Evolutionary conservation across 2,113 vertebrate species (phyloP).

Genomic region (Cottus gobio): DNA sequence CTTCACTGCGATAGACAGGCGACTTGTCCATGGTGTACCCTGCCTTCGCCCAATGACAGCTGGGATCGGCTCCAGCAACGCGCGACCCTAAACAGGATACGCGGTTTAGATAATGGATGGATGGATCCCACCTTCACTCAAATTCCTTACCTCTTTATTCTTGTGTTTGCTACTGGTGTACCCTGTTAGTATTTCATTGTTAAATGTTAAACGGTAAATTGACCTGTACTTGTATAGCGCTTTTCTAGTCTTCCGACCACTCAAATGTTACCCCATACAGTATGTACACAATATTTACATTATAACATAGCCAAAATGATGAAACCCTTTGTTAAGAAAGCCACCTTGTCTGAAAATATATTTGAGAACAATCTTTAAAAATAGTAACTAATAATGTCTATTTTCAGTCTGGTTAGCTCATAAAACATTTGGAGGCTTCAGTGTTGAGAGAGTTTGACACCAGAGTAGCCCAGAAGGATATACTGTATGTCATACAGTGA

Average conservation of each 20-base stretch:
- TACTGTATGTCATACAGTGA: conserved; percentile 32
- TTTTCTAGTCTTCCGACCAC: no score
- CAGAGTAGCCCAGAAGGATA: conserved; percentile 31
- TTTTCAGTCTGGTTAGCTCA: conserved; percentile 11
- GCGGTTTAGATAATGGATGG: no score
- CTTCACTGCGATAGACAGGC: no score
- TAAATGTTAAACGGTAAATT: neutral
- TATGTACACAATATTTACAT: neutral
- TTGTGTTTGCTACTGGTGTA: neutral
- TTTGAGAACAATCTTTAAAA: conserved; percentile 4
- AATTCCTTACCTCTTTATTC: no score
- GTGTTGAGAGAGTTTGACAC: conserved; percentile 12
- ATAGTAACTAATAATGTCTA: neutral
- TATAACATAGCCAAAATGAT: neutral
- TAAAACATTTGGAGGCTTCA: conserved; percentile 54
- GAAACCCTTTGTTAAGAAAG: neutral
- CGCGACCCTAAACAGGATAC: no score
- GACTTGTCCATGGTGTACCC: no score
- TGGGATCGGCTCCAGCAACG: no score
- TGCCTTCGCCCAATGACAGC: no score
- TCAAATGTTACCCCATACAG: neutral
- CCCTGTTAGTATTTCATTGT: neutral
- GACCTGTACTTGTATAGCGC: no score
- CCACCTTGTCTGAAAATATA: neutral
- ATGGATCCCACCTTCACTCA: no score